phyloP scores from a whole-genome alignment of 2,113 vertebrate genomes.

The Clarias magur region DNA sequence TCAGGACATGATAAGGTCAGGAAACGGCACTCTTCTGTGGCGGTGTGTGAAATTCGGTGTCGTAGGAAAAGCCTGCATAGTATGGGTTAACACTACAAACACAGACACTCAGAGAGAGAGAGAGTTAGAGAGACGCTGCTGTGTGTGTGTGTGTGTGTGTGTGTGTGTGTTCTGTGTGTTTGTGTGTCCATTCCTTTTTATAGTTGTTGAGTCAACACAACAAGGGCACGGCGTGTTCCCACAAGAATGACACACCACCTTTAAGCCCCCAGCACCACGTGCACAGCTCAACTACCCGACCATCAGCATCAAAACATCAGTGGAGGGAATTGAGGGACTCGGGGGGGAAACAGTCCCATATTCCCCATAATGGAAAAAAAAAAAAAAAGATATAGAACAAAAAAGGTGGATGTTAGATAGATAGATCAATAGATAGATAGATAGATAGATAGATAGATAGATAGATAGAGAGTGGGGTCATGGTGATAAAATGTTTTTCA shows the following conservation, averaged over 20 bases:
- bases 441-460: slow-evolving; percentile 27
- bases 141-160: slow-evolving; percentile 37
- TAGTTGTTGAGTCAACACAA: slow-evolving; percentile 66
- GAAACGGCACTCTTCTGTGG: background rate
- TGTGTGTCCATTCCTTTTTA: slow-evolving; percentile 44
- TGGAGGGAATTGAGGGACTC: background rate
- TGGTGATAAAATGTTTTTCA: background rate
- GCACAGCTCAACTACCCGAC: background rate
- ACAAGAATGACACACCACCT: slow-evolving; percentile 33
- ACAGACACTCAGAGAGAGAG: slow-evolving; percentile 12
- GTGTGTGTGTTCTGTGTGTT: slow-evolving; percentile 37
- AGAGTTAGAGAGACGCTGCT: background rate
- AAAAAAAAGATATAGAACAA: background rate
- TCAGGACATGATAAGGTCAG: background rate
- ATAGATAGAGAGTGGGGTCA: background rate
- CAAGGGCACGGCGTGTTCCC: slow-evolving; percentile 53
- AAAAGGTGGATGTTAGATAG: background rate
- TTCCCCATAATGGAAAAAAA: slow-evolving; percentile 13
- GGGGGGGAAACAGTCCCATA: background rate
- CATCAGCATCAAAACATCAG: background rate
- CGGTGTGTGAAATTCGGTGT: slow-evolving; percentile 25
- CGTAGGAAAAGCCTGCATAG: slow-evolving; percentile 48
- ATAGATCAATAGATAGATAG: slow-evolving; percentile 22
- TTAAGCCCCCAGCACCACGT: background rate
- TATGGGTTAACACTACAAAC: slow-evolving; percentile 68